Percentiles rank a stretch among this genome's conserved stretches.
Evolutionary conservation across 37 sponge, comb jelly and placozoan genomes (phyloP).

Genomic region (Crambe crambe): DNA sequence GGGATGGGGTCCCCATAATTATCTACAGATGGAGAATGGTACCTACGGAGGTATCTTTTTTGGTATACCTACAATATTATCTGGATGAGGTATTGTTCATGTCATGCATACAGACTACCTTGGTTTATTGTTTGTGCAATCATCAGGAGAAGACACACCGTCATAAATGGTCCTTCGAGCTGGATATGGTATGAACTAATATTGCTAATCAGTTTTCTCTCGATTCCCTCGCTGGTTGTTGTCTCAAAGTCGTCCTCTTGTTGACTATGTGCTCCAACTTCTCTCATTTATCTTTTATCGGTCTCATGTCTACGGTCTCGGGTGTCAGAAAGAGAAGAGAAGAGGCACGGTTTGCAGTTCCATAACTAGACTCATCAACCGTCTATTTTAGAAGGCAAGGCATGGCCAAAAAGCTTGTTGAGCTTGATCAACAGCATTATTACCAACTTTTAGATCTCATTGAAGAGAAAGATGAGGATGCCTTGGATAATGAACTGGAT

Average conservation of each 20-base stretch:
- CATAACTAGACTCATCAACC: background rate
- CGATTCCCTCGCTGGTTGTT: background rate
- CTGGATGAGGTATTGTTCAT: too few species aligned
- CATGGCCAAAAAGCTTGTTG: background rate
- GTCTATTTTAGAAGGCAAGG: background rate
- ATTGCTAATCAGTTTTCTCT: background rate
- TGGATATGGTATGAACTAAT: background rate
- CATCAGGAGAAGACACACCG: too few species aligned
- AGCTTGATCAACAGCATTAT: background rate
- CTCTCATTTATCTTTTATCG: background rate
- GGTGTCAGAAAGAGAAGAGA: slow-evolving; percentile 1
- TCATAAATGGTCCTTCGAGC: background rate
- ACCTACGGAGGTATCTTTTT: too few species aligned
- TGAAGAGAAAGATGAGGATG: background rate
- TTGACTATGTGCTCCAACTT: background rate
- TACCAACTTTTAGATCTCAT: background rate
- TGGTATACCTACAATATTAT: too few species aligned
- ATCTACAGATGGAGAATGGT: too few species aligned
- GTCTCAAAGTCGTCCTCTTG: background rate
- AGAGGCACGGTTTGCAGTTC: background rate
- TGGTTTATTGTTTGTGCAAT: background rate
- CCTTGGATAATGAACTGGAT: background rate
- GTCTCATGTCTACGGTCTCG: background rate
- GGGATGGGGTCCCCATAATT: too few species aligned
- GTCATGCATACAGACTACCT: background rate